Evolutionary conservation across 2,797 vertebrate species (phyloP).

Genomic region (Rhabdomys pumilio): DNA sequence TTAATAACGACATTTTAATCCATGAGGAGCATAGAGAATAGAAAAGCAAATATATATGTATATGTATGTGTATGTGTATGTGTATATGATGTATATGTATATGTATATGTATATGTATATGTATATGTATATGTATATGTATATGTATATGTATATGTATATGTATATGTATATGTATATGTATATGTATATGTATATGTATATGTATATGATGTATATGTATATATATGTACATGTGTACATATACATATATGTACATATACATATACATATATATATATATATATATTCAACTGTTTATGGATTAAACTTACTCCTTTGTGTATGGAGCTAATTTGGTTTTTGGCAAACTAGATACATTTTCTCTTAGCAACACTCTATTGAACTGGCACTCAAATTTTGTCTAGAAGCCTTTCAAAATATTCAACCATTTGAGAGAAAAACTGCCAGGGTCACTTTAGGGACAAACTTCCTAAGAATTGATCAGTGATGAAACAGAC

Average conservation of each 20-base stretch:
- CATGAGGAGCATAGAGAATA: constrained; percentile 51
- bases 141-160: too few species aligned
- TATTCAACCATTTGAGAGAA: constrained; percentile 59
- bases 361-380: constrained; percentile 72
- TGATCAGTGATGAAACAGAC: constrained; percentile 35
- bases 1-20: constrained; percentile 71
- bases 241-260: too few species aligned
- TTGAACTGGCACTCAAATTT: constrained; percentile 68
- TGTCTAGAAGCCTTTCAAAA: constrained; percentile 73
- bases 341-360: constrained; percentile 72
- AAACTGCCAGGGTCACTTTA: constrained; percentile 26
- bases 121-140: too few species aligned
- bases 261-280: too few species aligned
- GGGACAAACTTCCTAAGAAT: constrained; percentile 56
- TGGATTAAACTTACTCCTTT: constrained; percentile 56
- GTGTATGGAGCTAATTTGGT: constrained; percentile 78
- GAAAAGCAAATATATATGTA: constrained; percentile 1
- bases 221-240: too few species aligned
- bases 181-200: too few species aligned
- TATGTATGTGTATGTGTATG: too few species aligned
- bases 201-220: too few species aligned
- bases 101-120: too few species aligned
- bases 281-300: constrained; percentile 44
- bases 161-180: too few species aligned
- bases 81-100: too few species aligned